Conservation (phyloP, 2,888 invertebrate species). For the Adelphocoris suturalis region DNA sequence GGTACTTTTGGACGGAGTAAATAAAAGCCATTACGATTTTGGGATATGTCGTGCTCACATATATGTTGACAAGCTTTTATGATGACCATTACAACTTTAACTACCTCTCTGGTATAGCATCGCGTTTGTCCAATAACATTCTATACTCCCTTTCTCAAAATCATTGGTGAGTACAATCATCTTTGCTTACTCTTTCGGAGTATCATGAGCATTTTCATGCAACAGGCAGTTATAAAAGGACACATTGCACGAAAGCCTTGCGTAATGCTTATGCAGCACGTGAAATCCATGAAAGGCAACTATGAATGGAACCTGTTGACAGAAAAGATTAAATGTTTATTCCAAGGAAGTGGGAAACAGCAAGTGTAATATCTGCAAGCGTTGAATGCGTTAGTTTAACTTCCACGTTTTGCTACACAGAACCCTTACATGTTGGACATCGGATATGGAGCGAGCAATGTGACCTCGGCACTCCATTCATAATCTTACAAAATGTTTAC, state of each 20-base stretch:
- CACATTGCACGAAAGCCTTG: not conserved
- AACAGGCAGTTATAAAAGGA: not conserved
- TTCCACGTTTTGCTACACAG: not conserved
- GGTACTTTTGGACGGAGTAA: not conserved
- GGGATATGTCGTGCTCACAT: not conserved
- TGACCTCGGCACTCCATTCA: constrained; percentile 56
- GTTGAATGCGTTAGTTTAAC: not conserved
- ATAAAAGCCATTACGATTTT: not conserved
- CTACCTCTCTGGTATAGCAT: not conserved
- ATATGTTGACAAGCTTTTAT: not conserved
- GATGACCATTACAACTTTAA: not conserved
- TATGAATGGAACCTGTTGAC: constrained; percentile 22
- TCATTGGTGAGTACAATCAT: not conserved
- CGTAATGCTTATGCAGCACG: constrained; percentile 31
- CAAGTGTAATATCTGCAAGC: not conserved
- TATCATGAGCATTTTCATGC: not conserved
- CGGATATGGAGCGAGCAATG: constrained; percentile 52
- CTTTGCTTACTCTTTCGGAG: not conserved
- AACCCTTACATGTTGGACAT: constrained; percentile 1
- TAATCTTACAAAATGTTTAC: constrained; percentile 49
- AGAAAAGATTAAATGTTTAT: not conserved
- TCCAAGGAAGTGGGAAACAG: not conserved
- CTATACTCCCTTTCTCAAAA: not conserved
- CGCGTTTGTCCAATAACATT: not conserved
- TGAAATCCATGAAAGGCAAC: not conserved